These are phyloP conservation scores for Hafferia zeledoni DNA, from an alignment of 2,797 vertebrate species.

Conservation along the genomic window DNA sequence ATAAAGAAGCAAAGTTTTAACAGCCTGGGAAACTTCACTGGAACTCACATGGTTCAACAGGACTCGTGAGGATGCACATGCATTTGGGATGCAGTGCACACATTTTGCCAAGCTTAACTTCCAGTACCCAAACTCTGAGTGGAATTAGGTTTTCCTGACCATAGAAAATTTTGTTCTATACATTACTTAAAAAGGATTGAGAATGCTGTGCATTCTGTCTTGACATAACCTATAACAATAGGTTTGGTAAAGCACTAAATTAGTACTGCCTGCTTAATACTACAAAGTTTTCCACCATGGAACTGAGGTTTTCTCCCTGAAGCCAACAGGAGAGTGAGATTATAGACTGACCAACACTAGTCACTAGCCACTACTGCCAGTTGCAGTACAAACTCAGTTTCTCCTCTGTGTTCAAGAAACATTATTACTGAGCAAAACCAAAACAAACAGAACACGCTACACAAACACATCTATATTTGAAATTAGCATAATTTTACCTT, in stretches of 20 bases:
- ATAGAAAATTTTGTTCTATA: not conserved
- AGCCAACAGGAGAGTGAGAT: not conserved
- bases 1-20: not conserved
- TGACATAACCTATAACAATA: not conserved
- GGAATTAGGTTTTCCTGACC: not conserved
- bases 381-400: not conserved
- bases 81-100: not conserved
- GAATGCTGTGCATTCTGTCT: not conserved
- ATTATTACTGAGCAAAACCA: not conserved
- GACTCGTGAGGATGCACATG: accelerated
- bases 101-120: not conserved
- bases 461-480: not conserved
- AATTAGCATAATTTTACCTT: not conserved
- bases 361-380: not conserved
- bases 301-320: not conserved
- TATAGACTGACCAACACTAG: not conserved
- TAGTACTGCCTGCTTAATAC: not conserved
- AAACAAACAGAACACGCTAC: not conserved
- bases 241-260: not conserved
- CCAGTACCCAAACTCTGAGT: not conserved
- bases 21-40: not conserved
- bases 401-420: not conserved
- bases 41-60: not conserved
- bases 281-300: not conserved
- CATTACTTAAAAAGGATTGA: not conserved